Evolutionary conservation across 2,113 vertebrate genomes (phyloP).

Genomic region (Rhynchopsitta pachyrhyncha): DNA sequence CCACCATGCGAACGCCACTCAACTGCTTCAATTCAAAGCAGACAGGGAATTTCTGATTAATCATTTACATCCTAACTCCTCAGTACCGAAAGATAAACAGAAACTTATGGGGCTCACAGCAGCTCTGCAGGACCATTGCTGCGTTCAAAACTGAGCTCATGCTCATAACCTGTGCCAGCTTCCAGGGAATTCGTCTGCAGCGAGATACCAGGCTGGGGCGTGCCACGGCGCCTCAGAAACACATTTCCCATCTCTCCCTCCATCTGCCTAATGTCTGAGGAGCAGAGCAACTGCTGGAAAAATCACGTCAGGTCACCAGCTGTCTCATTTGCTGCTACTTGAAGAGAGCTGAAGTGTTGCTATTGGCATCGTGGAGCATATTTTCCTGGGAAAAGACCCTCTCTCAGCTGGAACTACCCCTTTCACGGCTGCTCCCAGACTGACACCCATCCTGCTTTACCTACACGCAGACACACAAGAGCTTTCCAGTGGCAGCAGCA

Average conservation of each 20-base stretch:
- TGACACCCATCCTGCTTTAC: neutral
- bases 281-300: neutral
- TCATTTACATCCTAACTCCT: neutral
- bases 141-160: neutral
- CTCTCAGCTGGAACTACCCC: neutral
- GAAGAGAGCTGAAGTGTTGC: neutral
- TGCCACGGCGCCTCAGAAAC: neutral
- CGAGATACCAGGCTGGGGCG: neutral
- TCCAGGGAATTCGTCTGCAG: neutral
- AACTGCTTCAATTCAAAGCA: neutral
- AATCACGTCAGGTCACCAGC: rapidly evolving
- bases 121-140: neutral
- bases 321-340: neutral
- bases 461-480: rapidly evolving
- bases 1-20: neutral
- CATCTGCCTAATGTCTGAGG: neutral
- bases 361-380: neutral
- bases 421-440: neutral
- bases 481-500: rapidly evolving
- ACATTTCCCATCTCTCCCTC: neutral
- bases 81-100: neutral
- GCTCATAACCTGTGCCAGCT: neutral
- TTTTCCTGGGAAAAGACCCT: neutral
- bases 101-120: neutral
- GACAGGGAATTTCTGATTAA: neutral